A percentile compares a stretch with the other conserved stretches of the same genome.
Evolutionary conservation across 2,888 invertebrate species (phyloP).

Genomic region (Himalopsyche anomala): DNA sequence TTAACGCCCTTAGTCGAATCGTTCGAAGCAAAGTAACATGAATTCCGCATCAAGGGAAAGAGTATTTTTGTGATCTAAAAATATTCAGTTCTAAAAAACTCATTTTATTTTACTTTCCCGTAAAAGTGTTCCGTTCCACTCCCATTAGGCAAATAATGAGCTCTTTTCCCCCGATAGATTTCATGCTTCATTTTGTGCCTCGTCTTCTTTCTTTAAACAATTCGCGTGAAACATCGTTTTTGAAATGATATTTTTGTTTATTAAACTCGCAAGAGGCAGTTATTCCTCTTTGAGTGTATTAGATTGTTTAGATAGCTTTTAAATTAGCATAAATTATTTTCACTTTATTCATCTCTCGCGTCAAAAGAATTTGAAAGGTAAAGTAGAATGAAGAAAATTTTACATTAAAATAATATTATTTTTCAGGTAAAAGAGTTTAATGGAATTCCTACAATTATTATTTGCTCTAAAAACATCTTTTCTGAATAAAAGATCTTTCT

Average conservation of each 20-base stretch:
- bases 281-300: conserved; percentile 9
- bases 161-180: conserved; percentile 46
- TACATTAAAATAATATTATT: too few relatives aligned
- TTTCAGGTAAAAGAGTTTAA: too few relatives aligned
- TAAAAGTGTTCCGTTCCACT: conserved; percentile 29
- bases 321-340: conserved; percentile 22
- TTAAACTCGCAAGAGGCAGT: conserved; percentile 9
- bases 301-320: conserved; percentile 34
- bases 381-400: background rate
- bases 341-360: background rate
- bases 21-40: conserved; percentile 34
- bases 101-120: conserved; percentile 32
- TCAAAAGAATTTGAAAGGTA: background rate
- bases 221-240: conserved; percentile 9
- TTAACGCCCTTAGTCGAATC: conserved; percentile 20
- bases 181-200: conserved; percentile 46
- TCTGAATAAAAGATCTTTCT: too few relatives aligned
- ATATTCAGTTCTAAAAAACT: conserved; percentile 40
- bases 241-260: conserved; percentile 37
- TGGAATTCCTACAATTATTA: too few relatives aligned
- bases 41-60: conserved; percentile 31
- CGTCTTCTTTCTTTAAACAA: conserved; percentile 44
- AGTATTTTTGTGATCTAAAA: conserved; percentile 37
- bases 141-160: conserved; percentile 49
- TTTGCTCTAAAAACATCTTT: too few relatives aligned